phyloP scores from a whole-genome alignment of 2,113 vertebrate species.

The Brienomyrus longianalis region DNA sequence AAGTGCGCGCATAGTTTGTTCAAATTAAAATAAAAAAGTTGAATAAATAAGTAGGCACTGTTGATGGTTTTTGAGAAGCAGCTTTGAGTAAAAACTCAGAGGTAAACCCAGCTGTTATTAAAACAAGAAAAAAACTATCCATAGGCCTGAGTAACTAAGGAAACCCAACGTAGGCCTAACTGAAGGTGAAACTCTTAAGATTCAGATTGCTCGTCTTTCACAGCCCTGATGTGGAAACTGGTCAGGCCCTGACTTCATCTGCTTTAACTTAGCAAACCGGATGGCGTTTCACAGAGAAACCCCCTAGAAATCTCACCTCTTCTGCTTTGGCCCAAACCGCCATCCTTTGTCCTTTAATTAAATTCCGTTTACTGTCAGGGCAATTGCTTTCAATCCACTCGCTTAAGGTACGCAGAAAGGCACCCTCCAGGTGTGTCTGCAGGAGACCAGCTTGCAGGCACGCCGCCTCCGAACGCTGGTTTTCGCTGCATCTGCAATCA shows the following conservation, averaged over 20 bases:
- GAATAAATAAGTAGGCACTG: background rate
- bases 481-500: conserved; percentile 56
- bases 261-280: background rate
- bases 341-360: conserved; percentile 45
- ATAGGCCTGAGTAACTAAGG: background rate
- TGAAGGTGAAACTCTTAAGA: background rate
- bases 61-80: background rate
- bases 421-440: conserved; percentile 32
- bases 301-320: background rate
- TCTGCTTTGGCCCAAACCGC: conserved; percentile 22
- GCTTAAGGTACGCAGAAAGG: conserved; percentile 39
- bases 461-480: conserved; percentile 59
- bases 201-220: background rate
- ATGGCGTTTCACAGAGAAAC: background rate
- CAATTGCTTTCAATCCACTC: conserved; percentile 44
- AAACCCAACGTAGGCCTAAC: background rate
- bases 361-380: conserved; percentile 44
- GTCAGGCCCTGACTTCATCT: background rate
- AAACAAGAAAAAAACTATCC: background rate
- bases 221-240: background rate
- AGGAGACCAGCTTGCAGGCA: conserved; percentile 37
- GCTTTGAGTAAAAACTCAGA: background rate
- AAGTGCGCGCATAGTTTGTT: background rate
- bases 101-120: background rate
- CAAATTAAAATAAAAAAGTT: background rate